These are phyloP conservation scores for Rhagonycha lutea DNA, from an alignment of 2,888 invertebrate species.

Conservation along the genomic window DNA sequence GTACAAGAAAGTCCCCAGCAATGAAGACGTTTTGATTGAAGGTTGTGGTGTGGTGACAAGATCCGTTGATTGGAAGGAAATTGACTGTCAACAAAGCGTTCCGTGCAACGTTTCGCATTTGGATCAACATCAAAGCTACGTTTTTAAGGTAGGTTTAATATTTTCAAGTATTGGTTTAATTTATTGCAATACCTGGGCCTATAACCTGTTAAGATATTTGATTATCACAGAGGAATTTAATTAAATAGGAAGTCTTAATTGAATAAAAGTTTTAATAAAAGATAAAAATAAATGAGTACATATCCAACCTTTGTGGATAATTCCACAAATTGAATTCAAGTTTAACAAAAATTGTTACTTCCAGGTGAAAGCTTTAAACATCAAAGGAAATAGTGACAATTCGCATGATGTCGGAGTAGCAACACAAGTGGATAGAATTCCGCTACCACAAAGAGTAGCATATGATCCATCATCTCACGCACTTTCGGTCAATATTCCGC, in stretches of 20 bases:
- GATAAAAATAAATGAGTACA: no score
- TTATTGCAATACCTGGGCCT: no score
- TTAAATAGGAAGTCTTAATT: no score
- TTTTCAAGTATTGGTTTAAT: no score
- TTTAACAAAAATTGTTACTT: background rate
- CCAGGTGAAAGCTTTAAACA: constrained; percentile 83
- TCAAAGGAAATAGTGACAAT: constrained; percentile 84
- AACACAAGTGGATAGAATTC: constrained; percentile 84
- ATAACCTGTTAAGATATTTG: background rate
- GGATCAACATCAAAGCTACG: constrained; percentile 84
- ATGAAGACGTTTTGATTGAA: constrained; percentile 64
- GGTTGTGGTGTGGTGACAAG: constrained; percentile 65
- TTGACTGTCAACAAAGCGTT: constrained; percentile 82
- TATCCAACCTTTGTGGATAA: no score
- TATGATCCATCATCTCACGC: constrained; percentile 79
- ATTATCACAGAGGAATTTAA: no score
- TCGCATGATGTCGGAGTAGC: constrained; percentile 82
- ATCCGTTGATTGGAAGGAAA: constrained; percentile 75
- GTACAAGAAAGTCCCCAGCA: constrained; percentile 70
- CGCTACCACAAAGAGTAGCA: constrained; percentile 78
- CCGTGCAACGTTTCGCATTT: constrained; percentile 87
- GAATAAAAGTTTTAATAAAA: no score
- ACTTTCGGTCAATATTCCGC: constrained; percentile 77
- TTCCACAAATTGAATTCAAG: no score
- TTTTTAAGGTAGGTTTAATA: constrained; percentile 77